Base-by-base conservation (phyloP, 2,888 invertebrate genomes). In the Allacma fusca region DNA sequence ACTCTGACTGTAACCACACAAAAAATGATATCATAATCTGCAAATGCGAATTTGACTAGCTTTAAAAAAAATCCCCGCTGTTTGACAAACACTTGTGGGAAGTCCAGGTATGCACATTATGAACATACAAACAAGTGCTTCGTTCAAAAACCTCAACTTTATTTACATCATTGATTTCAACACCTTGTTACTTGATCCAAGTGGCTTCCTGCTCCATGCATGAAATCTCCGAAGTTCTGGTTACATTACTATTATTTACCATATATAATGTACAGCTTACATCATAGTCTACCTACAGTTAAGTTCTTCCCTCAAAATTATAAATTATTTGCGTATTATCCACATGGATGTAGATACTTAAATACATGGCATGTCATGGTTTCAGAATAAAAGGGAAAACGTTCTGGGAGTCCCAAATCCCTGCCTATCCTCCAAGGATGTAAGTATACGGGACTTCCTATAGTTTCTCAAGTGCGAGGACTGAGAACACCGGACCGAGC, bases 51-150 rank as follows among this genome's bases (percentile, higher is more conserved):
- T 50, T 50, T n/a, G 7, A 50, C 2, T 9, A 50, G 50, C 34
- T 50, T 50, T 50, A 50, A 50, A 5, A 50, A 50, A 9, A 50
- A 5, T 16, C 16, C 19, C 50, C 5, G 4, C 9, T 50, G 19
- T 50, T 50, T 50, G 50, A 50, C 50, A 50, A 50, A 50, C 50
- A 50, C 50, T 50, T 50, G n/a, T n/a, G n/a, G n/a, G 50, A 50
- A 50, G 2, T 1, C 1, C 50, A n/a, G 16, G 50, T 5, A 4
- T 50, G 4, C 50, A 5, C 16, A 13, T 50, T 50, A 19, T 5
- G 7, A 13, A 50, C 19, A n/a, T 50, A n/a, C 7, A 12, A 13
- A 4, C 50, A 50, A 50, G 50, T 13, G 2, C n/a, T 16, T 16
- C 19, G 16, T 50, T 50, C 50, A 50, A 16, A 16, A 50, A 50